These are phyloP conservation scores for Leucopsar rothschildi DNA, from an alignment of 2,113 vertebrate species.

Conservation along the genomic window DNA sequence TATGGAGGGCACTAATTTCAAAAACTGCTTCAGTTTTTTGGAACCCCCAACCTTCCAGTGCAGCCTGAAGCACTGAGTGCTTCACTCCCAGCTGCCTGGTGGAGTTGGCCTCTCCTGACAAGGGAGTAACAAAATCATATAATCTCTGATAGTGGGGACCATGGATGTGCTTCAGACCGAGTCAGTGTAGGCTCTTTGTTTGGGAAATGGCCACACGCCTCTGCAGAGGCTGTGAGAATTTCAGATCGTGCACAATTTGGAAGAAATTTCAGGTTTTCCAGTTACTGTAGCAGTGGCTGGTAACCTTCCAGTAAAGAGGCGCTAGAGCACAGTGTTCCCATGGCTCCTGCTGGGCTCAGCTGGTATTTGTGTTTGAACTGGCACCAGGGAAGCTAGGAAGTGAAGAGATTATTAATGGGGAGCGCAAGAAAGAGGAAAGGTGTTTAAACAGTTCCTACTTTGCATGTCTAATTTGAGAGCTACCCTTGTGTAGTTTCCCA, in stretches of 20 bases:
- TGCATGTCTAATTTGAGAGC: slow-evolving; percentile 13
- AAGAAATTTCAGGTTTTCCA: slow-evolving; percentile 4
- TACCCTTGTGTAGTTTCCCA: slow-evolving; percentile 41
- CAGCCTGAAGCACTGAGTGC: rapidly evolving
- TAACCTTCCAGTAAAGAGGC: slow-evolving; percentile 35
- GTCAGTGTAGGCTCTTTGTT: neutral
- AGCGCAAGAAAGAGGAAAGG: slow-evolving; percentile 15
- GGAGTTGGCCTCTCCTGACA: neutral
- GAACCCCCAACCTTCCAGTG: neutral
- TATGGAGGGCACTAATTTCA: neutral
- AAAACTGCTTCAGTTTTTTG: neutral
- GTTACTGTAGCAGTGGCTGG: neutral
- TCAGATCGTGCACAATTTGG: rapidly evolving
- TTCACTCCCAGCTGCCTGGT: neutral
- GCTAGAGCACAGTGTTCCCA: neutral
- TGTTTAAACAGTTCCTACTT: slow-evolving; percentile 44
- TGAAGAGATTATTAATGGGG: slow-evolving; percentile 33
- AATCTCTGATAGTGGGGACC: neutral
- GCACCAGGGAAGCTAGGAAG: neutral
- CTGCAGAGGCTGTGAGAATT: neutral
- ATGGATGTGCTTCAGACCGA: neutral
- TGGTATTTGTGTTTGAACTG: slow-evolving; percentile 27
- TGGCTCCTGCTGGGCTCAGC: slow-evolving; percentile 47
- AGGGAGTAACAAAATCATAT: neutral
- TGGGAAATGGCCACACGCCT: rapidly evolving